Evolutionary conservation across 2,797 vertebrate genomes (phyloP).

Genomic region (Brachyrhaphis roseni): DNA sequence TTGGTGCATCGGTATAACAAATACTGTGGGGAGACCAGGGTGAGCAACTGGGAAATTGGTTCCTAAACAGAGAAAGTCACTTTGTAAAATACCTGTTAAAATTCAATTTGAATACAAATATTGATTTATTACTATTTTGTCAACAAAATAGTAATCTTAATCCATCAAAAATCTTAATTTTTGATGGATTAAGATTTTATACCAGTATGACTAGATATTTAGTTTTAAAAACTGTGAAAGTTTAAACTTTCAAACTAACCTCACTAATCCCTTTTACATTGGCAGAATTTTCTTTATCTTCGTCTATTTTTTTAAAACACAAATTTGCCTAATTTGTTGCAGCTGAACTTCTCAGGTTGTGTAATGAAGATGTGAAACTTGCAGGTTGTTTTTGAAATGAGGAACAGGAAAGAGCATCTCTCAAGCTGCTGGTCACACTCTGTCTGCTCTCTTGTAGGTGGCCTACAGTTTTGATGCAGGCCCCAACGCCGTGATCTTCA

Average conservation of each 20-base stretch:
- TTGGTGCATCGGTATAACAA: conserved; percentile 90
- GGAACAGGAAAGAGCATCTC: conserved; percentile 25
- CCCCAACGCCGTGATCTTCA: conserved; percentile 93
- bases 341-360: conserved; percentile 37
- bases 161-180: too few relatives aligned
- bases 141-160: too few relatives aligned
- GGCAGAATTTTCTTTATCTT: background rate
- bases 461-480: conserved; percentile 96
- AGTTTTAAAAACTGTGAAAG: background rate
- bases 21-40: conserved; percentile 85
- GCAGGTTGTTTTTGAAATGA: conserved; percentile 13
- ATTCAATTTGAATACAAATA: background rate
- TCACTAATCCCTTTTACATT: background rate
- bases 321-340: conserved; percentile 15
- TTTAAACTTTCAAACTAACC: background rate
- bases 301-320: background rate
- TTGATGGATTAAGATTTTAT: background rate
- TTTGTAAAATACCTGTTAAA: background rate
- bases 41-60: conserved; percentile 52
- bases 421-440: background rate
- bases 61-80: background rate
- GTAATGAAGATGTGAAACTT: conserved; percentile 61
- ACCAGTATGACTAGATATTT: too few relatives aligned
- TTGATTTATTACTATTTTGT: background rate
- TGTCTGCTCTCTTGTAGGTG: conserved; percentile 76